Base-by-base conservation (phyloP, 1,140 invertebrate genomes). In the Apis laboriosa region DNA sequence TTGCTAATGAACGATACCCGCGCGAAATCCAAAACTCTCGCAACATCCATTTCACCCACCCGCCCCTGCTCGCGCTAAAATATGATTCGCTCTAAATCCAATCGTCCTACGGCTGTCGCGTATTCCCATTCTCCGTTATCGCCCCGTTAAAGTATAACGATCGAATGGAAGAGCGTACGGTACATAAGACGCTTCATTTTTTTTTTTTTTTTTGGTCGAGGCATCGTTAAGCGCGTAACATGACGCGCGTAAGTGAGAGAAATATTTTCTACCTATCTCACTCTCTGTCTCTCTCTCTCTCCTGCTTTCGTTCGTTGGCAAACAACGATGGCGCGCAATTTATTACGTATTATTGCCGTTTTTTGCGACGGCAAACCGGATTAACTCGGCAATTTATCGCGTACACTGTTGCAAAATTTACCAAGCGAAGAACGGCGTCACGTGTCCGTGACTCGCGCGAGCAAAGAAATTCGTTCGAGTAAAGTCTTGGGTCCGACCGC, bases 331-430 rank as follows among this genome's bases (percentile, higher is more conserved):
- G 1, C 51, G 9, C 66, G 34, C 56, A 53, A 8, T 15, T 9
- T 15, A 53, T 12, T 17, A 55, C n/a, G 49, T 43, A 66, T 80
- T 66, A 74, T 53, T 15, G 55, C 66, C 74, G 66, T 80, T 60
- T 21, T 9, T 51, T 49, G 9, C n/a, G 68, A 34, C 56, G n/a
- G 58, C 70, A 64, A 15, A 55, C 51, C 3, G 28, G 68, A 80
- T 80, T 73, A 80, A 51, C 70, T 43, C 17, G 11, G 34, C 55
- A 53, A 74, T 80, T 74, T 74, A 80, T 74, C n/a, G 49, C 17
- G 63, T 55, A 34, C 34, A 5, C 70, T 21, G 34, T 13, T 17
- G 1, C 15, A 66, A 28, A 56, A 49, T 64, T 56, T 49, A 9
- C 12, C 34, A 43, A 11, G 1, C 15, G 24, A 80, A 73, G 60